phyloP scores from a whole-genome alignment of 2,797 vertebrate species.

The Simalia tracyae region DNA sequence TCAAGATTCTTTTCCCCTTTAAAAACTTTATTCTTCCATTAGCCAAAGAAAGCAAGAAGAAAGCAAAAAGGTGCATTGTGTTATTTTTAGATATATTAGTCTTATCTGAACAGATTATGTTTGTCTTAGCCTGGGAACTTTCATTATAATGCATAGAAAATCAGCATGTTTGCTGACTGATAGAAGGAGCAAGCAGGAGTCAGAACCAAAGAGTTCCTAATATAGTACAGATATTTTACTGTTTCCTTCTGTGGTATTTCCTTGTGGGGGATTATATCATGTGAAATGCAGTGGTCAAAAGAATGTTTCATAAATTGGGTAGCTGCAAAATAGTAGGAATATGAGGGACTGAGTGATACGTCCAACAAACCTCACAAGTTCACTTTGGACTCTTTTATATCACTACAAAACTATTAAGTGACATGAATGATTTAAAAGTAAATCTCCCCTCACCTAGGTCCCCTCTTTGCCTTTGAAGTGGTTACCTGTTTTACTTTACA shows the following conservation, averaged over 20 bases:
- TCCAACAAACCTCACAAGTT: not conserved
- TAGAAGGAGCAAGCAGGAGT: not conserved
- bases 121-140: slow-evolving; percentile 23
- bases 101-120: slow-evolving; percentile 49
- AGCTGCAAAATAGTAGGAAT: not conserved
- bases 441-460: not conserved
- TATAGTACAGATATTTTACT: slow-evolving; percentile 7
- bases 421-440: not conserved
- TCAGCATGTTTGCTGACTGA: slow-evolving; percentile 36
- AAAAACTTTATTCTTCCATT: slow-evolving; percentile 35
- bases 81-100: slow-evolving; percentile 15
- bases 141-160: slow-evolving; percentile 24
- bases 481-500: not conserved
- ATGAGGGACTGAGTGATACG: not conserved
- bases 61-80: slow-evolving; percentile 44
- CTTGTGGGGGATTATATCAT: not conserved
- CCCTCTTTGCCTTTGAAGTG: not conserved
- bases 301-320: not conserved
- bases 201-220: slow-evolving; percentile 12
- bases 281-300: not conserved
- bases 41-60: slow-evolving; percentile 22
- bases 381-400: not conserved
- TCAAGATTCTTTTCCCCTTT: slow-evolving; percentile 50
- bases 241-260: not conserved
- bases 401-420: not conserved